phyloP scores from a whole-genome alignment of 2,888 invertebrate species.

The Cheilosia urbana region DNA sequence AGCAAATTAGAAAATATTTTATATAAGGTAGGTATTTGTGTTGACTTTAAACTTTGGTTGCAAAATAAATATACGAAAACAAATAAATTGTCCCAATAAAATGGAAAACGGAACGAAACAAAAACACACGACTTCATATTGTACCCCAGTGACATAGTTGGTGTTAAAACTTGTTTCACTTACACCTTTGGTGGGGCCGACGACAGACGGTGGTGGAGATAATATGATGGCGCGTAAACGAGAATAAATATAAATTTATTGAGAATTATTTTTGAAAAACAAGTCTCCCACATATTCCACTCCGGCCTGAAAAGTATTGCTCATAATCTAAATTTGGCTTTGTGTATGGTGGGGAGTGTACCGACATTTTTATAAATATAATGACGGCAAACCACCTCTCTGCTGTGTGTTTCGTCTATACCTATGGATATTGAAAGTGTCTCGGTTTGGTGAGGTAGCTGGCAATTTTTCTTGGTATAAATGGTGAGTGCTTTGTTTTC shows the following conservation, averaged over 20 bases:
- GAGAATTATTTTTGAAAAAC: slow-evolving; percentile 41
- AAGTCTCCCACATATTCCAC: slow-evolving; percentile 66
- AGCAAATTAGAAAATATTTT: slow-evolving; percentile 5
- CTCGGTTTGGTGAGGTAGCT: slow-evolving; percentile 6
- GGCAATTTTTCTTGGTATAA: slow-evolving; percentile 34
- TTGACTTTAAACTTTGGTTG: slow-evolving; percentile 3
- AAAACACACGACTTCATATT: slow-evolving; percentile 35
- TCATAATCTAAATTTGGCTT: slow-evolving; percentile 70
- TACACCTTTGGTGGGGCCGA: slow-evolving; percentile 40
- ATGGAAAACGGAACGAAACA: slow-evolving; percentile 10
- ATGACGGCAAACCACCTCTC: slow-evolving; percentile 34
- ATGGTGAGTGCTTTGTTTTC: slow-evolving; percentile 36
- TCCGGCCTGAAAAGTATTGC: slow-evolving; percentile 49
- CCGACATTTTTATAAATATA: slow-evolving; percentile 41
- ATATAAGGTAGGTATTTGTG: not conserved
- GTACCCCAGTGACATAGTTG: slow-evolving; percentile 70
- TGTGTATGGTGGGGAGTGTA: slow-evolving; percentile 23
- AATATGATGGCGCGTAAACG: not conserved
- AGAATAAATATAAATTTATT: slow-evolving; percentile 21
- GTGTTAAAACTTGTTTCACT: slow-evolving; percentile 65
- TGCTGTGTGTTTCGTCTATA: slow-evolving; percentile 18
- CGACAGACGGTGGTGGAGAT: not conserved
- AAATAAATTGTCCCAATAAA: slow-evolving; percentile 13
- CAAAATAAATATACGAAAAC: not conserved
- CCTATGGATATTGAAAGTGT: slow-evolving; percentile 32